Base-by-base conservation (phyloP, 1,140 invertebrate species). In the Penaeus vannamei region DNA sequence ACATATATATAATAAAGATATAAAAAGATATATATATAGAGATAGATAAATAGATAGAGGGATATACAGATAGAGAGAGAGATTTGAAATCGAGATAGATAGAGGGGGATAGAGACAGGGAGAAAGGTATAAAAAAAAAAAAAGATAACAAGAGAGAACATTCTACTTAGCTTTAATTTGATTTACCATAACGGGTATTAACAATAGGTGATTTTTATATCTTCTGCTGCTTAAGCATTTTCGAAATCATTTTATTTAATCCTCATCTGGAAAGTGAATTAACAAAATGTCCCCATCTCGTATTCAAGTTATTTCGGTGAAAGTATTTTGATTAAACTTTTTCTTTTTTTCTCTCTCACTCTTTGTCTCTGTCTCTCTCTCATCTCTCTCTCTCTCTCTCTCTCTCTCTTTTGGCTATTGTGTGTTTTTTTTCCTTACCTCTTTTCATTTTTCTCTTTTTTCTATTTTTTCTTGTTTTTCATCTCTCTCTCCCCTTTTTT, bases 121-220 rank as follows among this genome's bases (percentile, higher is more conserved):
- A 20, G 77, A 14, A 23, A 80, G 32, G 12, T 26, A 80, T 26
- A 80, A 42, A 80, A 80, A n/a, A 81, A 46, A 59, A 61, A 59
- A 82, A 59, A 82, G 80, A 82, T 42, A 82, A 59, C 46, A 59
- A 82, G 80, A 82, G 80, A 82, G 80, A 82, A 59, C 29, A 59
- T 32, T 42, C 32, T 42, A 46, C 26, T 59, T 29, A 59, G 59
- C 46, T 42, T 59, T 29, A 59, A 26, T 59, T 42, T 32, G 80
- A 60, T 29, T 59, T 42, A 59, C 42, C 32, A 29, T 59, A 29
- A 60, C n/a, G 59, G 36, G 59, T 36, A 82, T 36, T 53, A 26
- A 82, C n/a, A 82, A 26, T 53, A 26, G 59, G 36, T 53, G 36
- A 36, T 46, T 79, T 46, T 46, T 79, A 79, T 26, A 77, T 29